A percentile compares a stretch with the other conserved stretches of the same genome.
Evolutionary conservation across 2,113 vertebrate genomes (phyloP).

Genomic region (Eptesicus fuscus): DNA sequence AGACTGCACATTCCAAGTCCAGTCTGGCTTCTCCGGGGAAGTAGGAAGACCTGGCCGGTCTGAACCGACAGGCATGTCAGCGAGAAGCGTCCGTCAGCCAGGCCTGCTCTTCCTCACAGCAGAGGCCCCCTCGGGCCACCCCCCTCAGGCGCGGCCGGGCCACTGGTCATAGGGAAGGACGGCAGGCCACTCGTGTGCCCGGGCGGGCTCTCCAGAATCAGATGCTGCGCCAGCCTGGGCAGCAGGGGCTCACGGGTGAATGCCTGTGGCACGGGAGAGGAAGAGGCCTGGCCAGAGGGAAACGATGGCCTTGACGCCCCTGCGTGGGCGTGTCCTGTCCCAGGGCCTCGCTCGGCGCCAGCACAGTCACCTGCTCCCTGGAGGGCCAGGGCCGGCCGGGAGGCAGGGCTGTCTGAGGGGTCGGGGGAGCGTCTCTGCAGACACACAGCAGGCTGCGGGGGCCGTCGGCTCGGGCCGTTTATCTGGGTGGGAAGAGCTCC

Average conservation of each 20-base stretch:
- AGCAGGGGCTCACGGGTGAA: not conserved
- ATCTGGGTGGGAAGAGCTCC: not conserved
- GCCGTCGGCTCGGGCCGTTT: not conserved
- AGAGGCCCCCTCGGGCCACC: fast-evolving
- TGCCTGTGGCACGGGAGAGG: not conserved
- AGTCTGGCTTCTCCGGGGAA: not conserved
- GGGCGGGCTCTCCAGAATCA: not conserved
- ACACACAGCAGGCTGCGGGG: not conserved
- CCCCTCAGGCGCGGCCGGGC: not conserved
- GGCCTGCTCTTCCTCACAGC: not conserved
- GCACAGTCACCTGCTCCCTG: fast-evolving
- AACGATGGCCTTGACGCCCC: not conserved
- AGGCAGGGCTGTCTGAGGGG: not conserved
- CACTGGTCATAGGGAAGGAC: not conserved
- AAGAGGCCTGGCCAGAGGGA: not conserved
- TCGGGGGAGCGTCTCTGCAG: not conserved
- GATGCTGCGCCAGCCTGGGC: too few species aligned
- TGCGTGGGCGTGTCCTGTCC: not conserved
- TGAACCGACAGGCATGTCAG: not conserved
- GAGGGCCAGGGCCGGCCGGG: not conserved
- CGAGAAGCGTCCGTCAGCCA: fast-evolving
- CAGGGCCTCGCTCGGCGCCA: fast-evolving
- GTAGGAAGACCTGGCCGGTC: not conserved
- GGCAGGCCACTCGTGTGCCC: fast-evolving
- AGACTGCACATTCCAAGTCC: not conserved